Evolutionary conservation across 2,113 vertebrate genomes (phyloP), one percentile per base, ranked within the genome.

Genomic region (Grantiella picta): DNA sequence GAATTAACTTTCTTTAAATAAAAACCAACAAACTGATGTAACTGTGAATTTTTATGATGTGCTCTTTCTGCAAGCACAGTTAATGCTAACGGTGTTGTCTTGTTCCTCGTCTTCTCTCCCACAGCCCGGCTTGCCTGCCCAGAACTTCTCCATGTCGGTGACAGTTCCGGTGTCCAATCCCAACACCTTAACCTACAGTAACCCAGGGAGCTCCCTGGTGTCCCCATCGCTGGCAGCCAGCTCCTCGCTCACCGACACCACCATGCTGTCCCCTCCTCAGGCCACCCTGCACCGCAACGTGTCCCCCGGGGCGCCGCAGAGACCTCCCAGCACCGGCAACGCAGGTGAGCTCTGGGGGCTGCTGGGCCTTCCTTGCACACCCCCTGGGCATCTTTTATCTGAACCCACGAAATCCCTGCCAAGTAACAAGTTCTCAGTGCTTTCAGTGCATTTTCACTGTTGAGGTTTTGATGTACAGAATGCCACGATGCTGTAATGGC

Each of bases 111-210:
- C 47, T 24, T 78, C 81, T 97, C 92, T 29, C 94, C 88, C 95
- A 15, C 97, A 99, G 99, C 99, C 99, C 86, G 98, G 98, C 75
- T 94, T 99, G 98, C 99, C 99, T 31, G 99, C 99, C 96, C 99
- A 99, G 97, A 99, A 98, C 98, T 99, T 99, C 97, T 99, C 99
- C 50, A 99, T 99, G 99, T 99, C 99, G 54, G 99, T 99, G 98
- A 99, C 99, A 3, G 99, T 99, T 88, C 99, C 99, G 4, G 99
- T 99, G 94, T 98, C 99, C 97, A 99, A 99, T 88, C 99, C 98
- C 73, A 99, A 98, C 96, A 98, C 98, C 97, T 98, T 99, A 97
- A 96, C 98, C 38, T 99, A 99, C 98, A 98, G 96, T 92, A 99
- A 98, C 97, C 98, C 98, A 7, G 99, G 99, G 84, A 98, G 98